Conservation (phyloP, 2,797 vertebrate species). For the Pseudomugil tenellus region DNA sequence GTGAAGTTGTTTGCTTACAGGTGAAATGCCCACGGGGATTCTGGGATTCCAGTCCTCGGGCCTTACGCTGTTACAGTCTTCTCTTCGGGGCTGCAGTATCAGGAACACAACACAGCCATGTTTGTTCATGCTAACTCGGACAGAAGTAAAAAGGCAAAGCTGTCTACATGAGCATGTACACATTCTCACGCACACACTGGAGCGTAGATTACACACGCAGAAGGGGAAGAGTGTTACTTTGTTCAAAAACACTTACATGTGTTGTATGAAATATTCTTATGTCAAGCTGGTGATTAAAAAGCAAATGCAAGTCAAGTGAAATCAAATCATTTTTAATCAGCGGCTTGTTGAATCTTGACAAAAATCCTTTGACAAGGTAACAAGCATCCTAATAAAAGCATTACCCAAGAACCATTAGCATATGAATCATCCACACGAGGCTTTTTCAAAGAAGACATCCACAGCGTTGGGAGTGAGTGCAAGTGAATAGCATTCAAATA, state of each 20-base stretch:
- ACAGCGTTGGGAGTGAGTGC: slow-evolving; percentile 36
- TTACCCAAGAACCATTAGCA: slow-evolving; percentile 70
- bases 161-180: slow-evolving; percentile 30
- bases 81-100: slow-evolving; percentile 80
- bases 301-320: slow-evolving; percentile 70
- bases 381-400: slow-evolving; percentile 77
- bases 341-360: slow-evolving; percentile 76
- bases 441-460: slow-evolving; percentile 41
- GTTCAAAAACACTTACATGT: slow-evolving; percentile 62
- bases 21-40: slow-evolving; percentile 87
- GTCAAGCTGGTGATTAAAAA: slow-evolving; percentile 71
- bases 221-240: slow-evolving; percentile 32
- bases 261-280: slow-evolving; percentile 60
- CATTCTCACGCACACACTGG: slow-evolving; percentile 7
- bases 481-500: slow-evolving; percentile 43
- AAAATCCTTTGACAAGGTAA: slow-evolving; percentile 76
- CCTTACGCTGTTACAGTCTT: slow-evolving; percentile 85
- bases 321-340: slow-evolving; percentile 76
- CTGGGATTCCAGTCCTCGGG: slow-evolving; percentile 87
- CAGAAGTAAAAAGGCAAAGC: slow-evolving; percentile 40
- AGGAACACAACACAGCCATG: slow-evolving; percentile 53
- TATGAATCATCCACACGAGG: slow-evolving; percentile 68
- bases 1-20: slow-evolving; percentile 77
- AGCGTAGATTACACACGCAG: slow-evolving; percentile 41
- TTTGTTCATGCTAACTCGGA: slow-evolving; percentile 51